A percentile compares a stretch with the other conserved stretches of the same genome.
phyloP scores from a whole-genome alignment of 2,113 vertebrate species.

The Picathartes gymnocephalus region DNA sequence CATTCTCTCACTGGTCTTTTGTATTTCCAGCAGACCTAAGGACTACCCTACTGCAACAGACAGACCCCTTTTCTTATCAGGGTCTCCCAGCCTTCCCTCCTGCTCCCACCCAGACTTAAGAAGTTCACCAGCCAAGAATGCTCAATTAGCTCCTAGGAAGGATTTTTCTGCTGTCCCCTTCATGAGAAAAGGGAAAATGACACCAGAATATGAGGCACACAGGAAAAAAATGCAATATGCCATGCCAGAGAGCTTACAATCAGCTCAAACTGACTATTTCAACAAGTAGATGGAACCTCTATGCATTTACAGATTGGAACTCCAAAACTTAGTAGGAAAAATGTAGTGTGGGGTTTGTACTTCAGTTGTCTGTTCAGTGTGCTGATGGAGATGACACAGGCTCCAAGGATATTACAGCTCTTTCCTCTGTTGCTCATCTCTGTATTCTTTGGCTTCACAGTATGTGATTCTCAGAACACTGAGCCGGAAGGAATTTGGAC shows the following conservation, averaged over 20 bases:
- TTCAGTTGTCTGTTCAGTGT: neutral
- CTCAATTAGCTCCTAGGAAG: neutral
- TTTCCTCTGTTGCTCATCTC: neutral
- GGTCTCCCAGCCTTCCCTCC: neutral
- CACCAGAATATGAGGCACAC: neutral
- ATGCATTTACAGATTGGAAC: neutral
- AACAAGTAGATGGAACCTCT: neutral
- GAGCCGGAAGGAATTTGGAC: neutral
- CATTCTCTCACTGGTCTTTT: neutral
- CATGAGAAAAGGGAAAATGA: neutral
- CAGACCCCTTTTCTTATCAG: neutral
- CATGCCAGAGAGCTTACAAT: neutral
- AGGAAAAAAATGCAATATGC: neutral
- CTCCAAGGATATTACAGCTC: neutral
- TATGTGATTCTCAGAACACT: neutral
- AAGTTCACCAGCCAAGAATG: neutral
- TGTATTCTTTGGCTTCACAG: neutral
- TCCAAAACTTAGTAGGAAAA: neutral
- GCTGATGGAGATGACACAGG: neutral
- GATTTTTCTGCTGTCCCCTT: neutral
- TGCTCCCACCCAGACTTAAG: neutral
- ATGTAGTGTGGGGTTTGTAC: neutral
- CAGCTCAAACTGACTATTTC: neutral
- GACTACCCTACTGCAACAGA: neutral
- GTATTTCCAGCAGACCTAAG: neutral